A percentile compares a stretch with the other conserved stretches of the same genome.
phyloP scores from a whole-genome alignment of 2,797 vertebrate species.

The Malurus splendens region DNA sequence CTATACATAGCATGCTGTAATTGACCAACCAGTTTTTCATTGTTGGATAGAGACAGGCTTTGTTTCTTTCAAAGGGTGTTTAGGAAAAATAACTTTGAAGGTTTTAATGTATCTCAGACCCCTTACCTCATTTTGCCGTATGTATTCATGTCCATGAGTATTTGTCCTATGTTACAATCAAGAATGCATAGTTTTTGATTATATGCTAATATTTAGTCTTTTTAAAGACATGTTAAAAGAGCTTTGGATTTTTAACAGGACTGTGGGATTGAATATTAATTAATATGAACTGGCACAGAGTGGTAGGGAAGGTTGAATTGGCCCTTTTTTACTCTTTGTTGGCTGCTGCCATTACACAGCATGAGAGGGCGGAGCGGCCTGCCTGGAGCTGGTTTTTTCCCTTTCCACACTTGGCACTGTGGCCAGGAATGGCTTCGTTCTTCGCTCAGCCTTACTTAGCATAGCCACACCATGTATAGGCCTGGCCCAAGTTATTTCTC shows the following conservation, averaged over 20 bases:
- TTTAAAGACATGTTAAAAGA: not conserved
- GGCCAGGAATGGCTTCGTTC: slow-evolving; percentile 11
- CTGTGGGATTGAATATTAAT: not conserved
- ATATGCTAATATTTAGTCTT: not conserved
- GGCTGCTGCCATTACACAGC: slow-evolving; percentile 20
- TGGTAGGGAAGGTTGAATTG: not conserved
- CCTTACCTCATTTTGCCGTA: not conserved
- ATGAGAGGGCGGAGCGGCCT: not conserved
- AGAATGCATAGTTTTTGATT: not conserved
- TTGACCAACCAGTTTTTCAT: not conserved
- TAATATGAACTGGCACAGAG: not conserved
- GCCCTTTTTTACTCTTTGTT: not conserved
- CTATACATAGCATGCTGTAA: not conserved
- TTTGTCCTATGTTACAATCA: not conserved
- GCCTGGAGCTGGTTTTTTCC: not conserved
- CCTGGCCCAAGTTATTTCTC: slow-evolving; percentile 39
- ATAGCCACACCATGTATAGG: not conserved
- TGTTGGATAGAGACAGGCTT: not conserved
- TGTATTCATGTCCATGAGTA: not conserved
- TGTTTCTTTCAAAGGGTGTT: not conserved
- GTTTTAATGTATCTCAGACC: not conserved
- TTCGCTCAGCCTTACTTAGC: not conserved
- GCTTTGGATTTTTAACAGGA: not conserved
- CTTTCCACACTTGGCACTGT: slow-evolving; percentile 1
- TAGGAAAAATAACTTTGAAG: not conserved